phyloP scores from a whole-genome alignment of 2,797 vertebrate genomes.

The Harpagifer antarcticus region DNA sequence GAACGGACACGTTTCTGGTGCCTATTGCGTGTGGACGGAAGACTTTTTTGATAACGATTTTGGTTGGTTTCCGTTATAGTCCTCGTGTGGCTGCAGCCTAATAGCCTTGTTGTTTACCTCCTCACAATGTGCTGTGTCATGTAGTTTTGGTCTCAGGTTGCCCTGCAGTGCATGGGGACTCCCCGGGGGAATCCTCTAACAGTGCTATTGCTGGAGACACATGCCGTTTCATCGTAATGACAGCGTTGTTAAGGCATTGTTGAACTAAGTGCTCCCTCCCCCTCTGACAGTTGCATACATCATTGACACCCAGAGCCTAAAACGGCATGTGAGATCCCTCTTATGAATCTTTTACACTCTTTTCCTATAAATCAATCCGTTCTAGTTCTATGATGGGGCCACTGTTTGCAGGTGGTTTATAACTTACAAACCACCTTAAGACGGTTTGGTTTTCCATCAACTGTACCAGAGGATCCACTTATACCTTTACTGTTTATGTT shows the following conservation, averaged over 20 bases:
- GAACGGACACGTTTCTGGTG: too few relatives aligned
- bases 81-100: slow-evolving; percentile 15
- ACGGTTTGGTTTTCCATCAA: too few relatives aligned
- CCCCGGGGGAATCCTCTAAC: slow-evolving; percentile 33
- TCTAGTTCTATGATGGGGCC: too few relatives aligned
- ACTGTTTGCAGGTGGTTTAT: too few relatives aligned
- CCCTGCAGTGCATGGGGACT: slow-evolving; percentile 39
- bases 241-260: not conserved
- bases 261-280: not conserved
- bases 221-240: slow-evolving; percentile 19
- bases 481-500: too few relatives aligned
- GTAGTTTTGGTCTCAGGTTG: slow-evolving; percentile 66
- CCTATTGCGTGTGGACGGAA: too few relatives aligned
- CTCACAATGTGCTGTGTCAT: slow-evolving; percentile 84
- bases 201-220: not conserved
- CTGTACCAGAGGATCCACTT: too few relatives aligned
- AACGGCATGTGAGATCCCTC: not conserved
- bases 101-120: slow-evolving; percentile 90
- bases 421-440: too few relatives aligned
- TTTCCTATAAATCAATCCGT: too few relatives aligned
- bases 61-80: too few relatives aligned
- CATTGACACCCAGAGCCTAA: not conserved
- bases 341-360: not conserved
- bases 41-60: too few relatives aligned
- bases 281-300: not conserved